Base-by-base conservation (phyloP, 2,113 vertebrate genomes). In the Spizaetus ornatus region DNA sequence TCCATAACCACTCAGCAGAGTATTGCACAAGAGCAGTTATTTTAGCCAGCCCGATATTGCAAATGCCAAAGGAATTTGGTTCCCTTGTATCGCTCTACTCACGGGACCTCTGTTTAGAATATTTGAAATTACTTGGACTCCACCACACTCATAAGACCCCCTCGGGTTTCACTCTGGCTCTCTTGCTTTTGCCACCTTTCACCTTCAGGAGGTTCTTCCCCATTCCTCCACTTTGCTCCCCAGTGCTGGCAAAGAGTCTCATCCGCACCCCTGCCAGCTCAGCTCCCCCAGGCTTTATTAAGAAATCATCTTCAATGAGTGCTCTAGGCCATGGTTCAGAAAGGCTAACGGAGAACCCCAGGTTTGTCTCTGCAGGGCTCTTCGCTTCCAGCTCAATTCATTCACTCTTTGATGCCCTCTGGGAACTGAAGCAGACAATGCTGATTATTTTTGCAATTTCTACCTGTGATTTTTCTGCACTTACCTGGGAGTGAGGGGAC, bases 111-210 rank as follows among this genome's bases (percentile, higher is more conserved):
- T 91, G 92, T 89, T 96, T 93, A 86, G 69, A 94, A 95, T 93
- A 95, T 55, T 88, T 97, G 83, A 79, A 97, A 95, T 97, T 95
- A 85, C 71, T 96, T 34, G 79, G 73, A 93, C 80, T 94, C 77
- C 65, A 72, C 65, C 31, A 73, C 26, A 7, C 53, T 47, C 77
- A 36, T 15, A 67, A n/a, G 91, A 74, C 22, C 61, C 74, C 86
- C 45, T 36, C 0, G 23, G 50, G 66, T 77, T 89, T 87, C 52
- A 27, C 52, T 74, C 62, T 27, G 45, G 21, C 25, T 86, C 58
- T 82, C 36, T 36, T 53, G 52, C 34, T 79, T 76, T 74, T 2
- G 3, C 29, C 48, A 69, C 70, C 77, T 86, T 95, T 91, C 81
- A 83, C 88, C 83, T 88, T 71, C 47, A 59, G 56, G 56, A 93